phyloP scores from a whole-genome alignment of 2,797 vertebrate species.

The Buceros bicornis region DNA sequence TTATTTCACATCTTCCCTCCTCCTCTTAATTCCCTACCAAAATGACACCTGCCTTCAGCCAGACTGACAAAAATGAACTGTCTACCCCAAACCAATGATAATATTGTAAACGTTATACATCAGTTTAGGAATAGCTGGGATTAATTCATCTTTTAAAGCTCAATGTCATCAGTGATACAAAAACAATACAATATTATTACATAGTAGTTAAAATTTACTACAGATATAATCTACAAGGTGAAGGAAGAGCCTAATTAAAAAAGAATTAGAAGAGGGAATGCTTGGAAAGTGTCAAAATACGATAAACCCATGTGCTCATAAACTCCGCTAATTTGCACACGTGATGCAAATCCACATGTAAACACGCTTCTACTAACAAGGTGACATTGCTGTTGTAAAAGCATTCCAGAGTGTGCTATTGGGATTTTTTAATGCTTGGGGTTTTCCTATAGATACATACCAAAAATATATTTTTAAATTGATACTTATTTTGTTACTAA shows the following conservation, averaged over 20 bases:
- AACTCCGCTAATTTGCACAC: neutral
- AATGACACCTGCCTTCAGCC: neutral
- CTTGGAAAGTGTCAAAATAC: neutral
- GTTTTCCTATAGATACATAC: neutral
- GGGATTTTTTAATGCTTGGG: neutral
- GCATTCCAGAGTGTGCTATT: neutral
- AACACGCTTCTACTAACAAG: neutral
- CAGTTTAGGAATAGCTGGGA: neutral
- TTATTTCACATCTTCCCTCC: neutral
- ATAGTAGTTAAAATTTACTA: neutral
- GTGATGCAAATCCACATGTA: neutral
- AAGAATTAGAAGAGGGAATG: neutral
- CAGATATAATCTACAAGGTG: neutral
- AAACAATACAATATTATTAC: neutral
- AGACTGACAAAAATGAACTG: neutral
- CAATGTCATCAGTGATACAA: neutral
- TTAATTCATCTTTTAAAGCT: neutral
- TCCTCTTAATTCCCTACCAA: neutral
- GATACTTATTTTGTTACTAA: neutral
- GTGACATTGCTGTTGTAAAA: neutral
- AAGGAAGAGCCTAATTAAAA: neutral
- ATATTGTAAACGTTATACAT: neutral
- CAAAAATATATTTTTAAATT: neutral
- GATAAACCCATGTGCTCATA: neutral
- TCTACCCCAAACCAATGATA: neutral